A percentile compares a stretch with the other conserved stretches of the same genome.
These are phyloP conservation scores for Rhopilema esculentum DNA, from an alignment of 30 jellyfish, hydroid and myxozoan genomes.

Conservation along the genomic window DNA sequence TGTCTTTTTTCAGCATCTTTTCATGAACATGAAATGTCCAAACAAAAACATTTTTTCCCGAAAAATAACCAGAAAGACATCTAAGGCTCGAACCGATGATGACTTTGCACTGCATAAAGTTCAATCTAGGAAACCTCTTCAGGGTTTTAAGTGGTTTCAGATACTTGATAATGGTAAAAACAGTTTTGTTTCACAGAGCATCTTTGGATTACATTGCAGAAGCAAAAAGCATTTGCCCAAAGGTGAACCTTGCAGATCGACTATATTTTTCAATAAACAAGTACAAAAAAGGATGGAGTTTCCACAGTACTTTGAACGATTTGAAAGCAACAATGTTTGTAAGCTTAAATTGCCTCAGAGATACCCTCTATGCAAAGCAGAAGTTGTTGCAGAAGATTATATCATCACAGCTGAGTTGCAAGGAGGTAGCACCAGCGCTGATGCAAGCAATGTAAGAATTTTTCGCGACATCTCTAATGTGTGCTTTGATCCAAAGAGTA, in stretches of 20 bases:
- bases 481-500: not conserved
- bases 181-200: not conserved
- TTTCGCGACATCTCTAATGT: no score
- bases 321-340: not conserved
- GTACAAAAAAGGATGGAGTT: not conserved
- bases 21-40: not conserved
- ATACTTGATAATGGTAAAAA: not conserved
- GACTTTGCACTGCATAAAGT: not conserved
- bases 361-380: not conserved
- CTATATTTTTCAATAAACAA: not conserved
- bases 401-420: no score
- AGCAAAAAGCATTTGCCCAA: not conserved
- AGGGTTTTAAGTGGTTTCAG: not conserved
- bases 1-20: not conserved
- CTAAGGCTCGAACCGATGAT: not conserved
- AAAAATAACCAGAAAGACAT: not conserved
- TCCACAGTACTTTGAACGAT: not conserved
- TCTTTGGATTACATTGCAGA: not conserved
- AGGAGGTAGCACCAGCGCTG: no score
- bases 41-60: not conserved
- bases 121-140: not conserved
- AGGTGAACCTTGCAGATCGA: not conserved
- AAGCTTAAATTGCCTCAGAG: not conserved
- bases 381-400: not conserved
- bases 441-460: no score